Evolutionary conservation across 1,140 invertebrate genomes (phyloP).

Genomic region (Euwallacea fornicatus): DNA sequence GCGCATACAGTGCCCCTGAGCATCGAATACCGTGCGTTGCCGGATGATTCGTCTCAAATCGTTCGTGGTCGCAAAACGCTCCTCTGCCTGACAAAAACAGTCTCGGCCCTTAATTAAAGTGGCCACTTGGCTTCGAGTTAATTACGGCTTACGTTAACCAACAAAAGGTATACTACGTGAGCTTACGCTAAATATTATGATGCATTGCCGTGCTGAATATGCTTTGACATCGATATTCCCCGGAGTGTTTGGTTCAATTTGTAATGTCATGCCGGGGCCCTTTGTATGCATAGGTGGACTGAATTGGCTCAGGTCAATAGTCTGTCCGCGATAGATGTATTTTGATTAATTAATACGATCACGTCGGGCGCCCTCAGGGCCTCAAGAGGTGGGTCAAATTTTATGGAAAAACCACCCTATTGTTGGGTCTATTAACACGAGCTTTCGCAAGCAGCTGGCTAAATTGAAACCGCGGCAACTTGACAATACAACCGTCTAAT

Average conservation of each 20-base stretch:
- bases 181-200: too few species aligned
- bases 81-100: too few species aligned
- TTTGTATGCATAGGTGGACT: constrained; percentile 9
- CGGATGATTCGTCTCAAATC: too few species aligned
- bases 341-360: constrained; percentile 3
- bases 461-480: constrained; percentile 23
- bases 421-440: background rate
- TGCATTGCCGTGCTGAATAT: background rate
- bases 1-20: too few species aligned
- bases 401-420: background rate
- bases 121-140: too few species aligned
- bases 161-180: too few species aligned
- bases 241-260: constrained; percentile 5
- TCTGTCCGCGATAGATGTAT: background rate
- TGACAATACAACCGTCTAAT: constrained; percentile 22
- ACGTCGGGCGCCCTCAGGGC: background rate
- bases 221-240: constrained; percentile 12
- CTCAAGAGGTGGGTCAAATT: background rate
- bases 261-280: background rate
- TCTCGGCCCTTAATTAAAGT: too few species aligned
- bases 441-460: constrained; percentile 1
- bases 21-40: too few species aligned
- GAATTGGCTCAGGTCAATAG: background rate
- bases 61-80: too few species aligned
- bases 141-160: too few species aligned